Evolutionary conservation across 2,888 invertebrate genomes (phyloP).

Genomic region (Drosophila putrida): DNA sequence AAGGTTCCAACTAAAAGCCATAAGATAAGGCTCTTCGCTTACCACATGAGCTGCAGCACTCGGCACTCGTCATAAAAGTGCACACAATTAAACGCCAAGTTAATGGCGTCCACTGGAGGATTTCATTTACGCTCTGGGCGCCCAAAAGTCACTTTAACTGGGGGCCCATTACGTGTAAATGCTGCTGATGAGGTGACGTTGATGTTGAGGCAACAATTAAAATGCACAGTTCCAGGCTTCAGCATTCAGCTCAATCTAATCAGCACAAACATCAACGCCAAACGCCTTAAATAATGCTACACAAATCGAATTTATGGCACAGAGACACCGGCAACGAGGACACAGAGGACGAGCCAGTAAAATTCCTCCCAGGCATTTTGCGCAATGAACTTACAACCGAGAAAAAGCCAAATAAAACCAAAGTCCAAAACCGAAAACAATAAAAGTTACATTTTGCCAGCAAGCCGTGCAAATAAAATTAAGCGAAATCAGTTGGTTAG

Average conservation of each 20-base stretch:
- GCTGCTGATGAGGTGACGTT: constrained; percentile 80
- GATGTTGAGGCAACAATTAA: constrained; percentile 72
- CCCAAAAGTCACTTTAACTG: constrained; percentile 71
- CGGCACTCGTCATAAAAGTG: constrained; percentile 77
- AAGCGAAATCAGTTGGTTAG: constrained; percentile 71
- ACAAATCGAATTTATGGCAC: constrained; percentile 80
- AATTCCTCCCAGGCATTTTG: constrained; percentile 43
- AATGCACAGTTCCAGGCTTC: constrained; percentile 43
- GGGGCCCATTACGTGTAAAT: constrained; percentile 79
- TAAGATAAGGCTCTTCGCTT: constrained; percentile 61
- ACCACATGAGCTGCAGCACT: constrained; percentile 65
- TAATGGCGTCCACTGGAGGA: constrained; percentile 69
- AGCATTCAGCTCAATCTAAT: constrained; percentile 68
- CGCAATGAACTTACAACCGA: constrained; percentile 58
- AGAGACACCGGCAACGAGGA: constrained; percentile 8
- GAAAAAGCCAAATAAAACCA: constrained; percentile 62
- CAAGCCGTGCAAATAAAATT: constrained; percentile 75
- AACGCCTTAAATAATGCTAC: constrained; percentile 74
- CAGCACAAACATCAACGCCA: constrained; percentile 67
- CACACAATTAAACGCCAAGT: constrained; percentile 76
- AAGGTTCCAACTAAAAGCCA: constrained; percentile 54
- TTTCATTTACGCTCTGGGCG: constrained; percentile 44
- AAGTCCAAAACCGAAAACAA: constrained; percentile 79
- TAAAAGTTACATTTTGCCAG: constrained; percentile 75
- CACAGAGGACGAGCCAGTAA: background rate